Base-by-base conservation (phyloP, 2,888 invertebrate species). In the Gonocerus acuteangulatus region DNA sequence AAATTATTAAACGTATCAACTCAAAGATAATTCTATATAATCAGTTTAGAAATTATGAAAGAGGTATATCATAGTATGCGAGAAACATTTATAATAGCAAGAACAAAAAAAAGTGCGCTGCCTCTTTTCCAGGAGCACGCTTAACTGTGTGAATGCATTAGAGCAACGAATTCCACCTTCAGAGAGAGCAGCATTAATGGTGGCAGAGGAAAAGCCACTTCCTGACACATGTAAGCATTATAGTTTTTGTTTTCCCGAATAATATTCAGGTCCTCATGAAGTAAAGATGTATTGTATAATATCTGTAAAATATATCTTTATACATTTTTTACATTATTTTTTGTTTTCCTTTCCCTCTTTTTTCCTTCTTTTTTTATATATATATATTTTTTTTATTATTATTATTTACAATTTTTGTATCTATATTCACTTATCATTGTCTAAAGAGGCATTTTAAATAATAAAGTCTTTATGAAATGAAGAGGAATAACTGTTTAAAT, bases 81-180 rank as follows among this genome's bases (percentile, higher is more conserved):
- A 27, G 27, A 27, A 39, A 27, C 45, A 47, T 19, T 57, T 42
- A 47, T 57, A 47, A 45, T 45, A 57, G 32, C 45, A 36, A 34
- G 47, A 57, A 19, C 47, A 54, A 54, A 54, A 54, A 54, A 54
- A 42, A 42, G 54, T 54, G 54, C 42, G 54, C 54, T 54, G 54
- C 54, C 54, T 54, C 42, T 54, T 54, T 54, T 84, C 74, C 84
- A 85, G 85, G 84, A 91, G 90, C 84, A 90, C 91, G 89, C 85
- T 90, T 84, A 91, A 91, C 86, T 90, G 90, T 82, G 89, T 90
- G 79, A 91, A 91, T 83, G 87, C 88, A 74, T 82, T 89, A 80
- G 90, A 91, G 79, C 89, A 88, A 75, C 89, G 88, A 80, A 82
- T 89, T 79, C 89, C 88, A 73, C 85, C 85, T 72, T 82, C 83